Percentiles rank a stretch among this genome's conserved stretches.
These are phyloP conservation scores for Dilophus febrilis DNA, from an alignment of 2,888 invertebrate species.

Conservation along the genomic window DNA sequence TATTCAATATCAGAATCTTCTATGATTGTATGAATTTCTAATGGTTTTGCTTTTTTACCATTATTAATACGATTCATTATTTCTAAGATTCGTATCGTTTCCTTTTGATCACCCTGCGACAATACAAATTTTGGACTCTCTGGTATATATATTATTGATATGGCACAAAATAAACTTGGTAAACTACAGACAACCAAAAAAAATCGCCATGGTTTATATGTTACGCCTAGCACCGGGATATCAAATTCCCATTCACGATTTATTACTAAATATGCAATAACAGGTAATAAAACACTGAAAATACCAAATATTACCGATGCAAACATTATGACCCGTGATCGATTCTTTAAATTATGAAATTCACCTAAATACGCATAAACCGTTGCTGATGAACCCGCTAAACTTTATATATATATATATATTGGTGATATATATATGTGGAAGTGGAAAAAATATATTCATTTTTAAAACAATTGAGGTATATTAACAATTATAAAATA, in stretches of 20 bases:
- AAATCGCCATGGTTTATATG: slow-evolving; percentile 23
- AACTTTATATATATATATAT: too few species aligned
- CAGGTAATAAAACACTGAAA: slow-evolving; percentile 22
- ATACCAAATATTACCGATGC: slow-evolving; percentile 23
- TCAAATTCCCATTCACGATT: slow-evolving; percentile 20
- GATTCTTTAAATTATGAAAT: slow-evolving; percentile 30
- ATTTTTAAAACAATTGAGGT: too few species aligned
- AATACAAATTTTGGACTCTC: slow-evolving; percentile 25
- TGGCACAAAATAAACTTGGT: slow-evolving; percentile 20
- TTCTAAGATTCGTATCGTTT: slow-evolving; percentile 18
- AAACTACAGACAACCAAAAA: slow-evolving; percentile 22
- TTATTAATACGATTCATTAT: slow-evolving; percentile 18
- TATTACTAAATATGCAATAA: slow-evolving; percentile 22
- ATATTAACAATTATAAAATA: too few species aligned
- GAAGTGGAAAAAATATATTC: too few species aligned
- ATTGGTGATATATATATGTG: too few species aligned
- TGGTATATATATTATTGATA: slow-evolving; percentile 20
- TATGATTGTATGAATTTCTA: slow-evolving; percentile 3
- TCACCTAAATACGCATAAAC: slow-evolving; percentile 35
- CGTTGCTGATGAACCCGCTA: slow-evolving; percentile 32
- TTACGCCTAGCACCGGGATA: slow-evolving; percentile 16
- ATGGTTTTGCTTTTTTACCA: slow-evolving; percentile 14
- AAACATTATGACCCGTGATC: slow-evolving; percentile 29
- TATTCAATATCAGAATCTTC: too few species aligned
- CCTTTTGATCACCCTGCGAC: slow-evolving; percentile 16